Conservation (phyloP, 1,140 invertebrate genomes). For the Drosophila suzukii region DNA sequence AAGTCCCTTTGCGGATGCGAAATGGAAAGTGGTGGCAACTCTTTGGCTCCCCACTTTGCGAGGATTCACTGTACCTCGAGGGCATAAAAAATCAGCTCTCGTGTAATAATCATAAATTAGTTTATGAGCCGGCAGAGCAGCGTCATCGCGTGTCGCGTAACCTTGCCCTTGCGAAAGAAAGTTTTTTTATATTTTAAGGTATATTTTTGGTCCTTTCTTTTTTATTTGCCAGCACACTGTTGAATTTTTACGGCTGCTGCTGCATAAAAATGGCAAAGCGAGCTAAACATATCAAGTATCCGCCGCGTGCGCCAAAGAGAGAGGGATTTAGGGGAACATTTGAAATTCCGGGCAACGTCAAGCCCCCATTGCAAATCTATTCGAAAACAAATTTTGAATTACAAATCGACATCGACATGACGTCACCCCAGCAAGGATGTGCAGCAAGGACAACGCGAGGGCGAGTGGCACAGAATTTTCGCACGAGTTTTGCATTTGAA, state of each 20-base stretch:
- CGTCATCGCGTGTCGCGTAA: conserved; percentile 74
- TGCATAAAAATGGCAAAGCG: conserved; percentile 69
- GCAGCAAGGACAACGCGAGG: conserved; percentile 46
- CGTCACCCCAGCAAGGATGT: conserved; percentile 65
- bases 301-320: conserved; percentile 20
- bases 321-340: conserved; percentile 56
- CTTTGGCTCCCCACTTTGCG: conserved; percentile 15
- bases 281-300: conserved; percentile 37
- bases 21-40: conserved; percentile 59
- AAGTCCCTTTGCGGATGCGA: conserved; percentile 40
- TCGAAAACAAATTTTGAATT: conserved; percentile 83
- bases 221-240: conserved; percentile 64
- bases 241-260: conserved; percentile 72
- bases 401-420: conserved; percentile 72
- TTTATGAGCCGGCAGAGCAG: conserved; percentile 71
- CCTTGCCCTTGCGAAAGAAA: conserved; percentile 63
- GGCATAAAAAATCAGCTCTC: conserved; percentile 80
- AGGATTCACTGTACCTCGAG: conserved; percentile 25
- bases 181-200: conserved; percentile 4
- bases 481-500: conserved; percentile 83
- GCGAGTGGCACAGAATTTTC: conserved; percentile 69
- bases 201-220: conserved; percentile 17
- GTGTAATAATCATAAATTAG: conserved; percentile 84
- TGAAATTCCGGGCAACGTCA: conserved; percentile 67
- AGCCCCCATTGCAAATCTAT: conserved; percentile 59